These are phyloP conservation scores for Alectoris magna DNA, from an alignment of 2,797 vertebrate genomes.

Conservation along the genomic window DNA sequence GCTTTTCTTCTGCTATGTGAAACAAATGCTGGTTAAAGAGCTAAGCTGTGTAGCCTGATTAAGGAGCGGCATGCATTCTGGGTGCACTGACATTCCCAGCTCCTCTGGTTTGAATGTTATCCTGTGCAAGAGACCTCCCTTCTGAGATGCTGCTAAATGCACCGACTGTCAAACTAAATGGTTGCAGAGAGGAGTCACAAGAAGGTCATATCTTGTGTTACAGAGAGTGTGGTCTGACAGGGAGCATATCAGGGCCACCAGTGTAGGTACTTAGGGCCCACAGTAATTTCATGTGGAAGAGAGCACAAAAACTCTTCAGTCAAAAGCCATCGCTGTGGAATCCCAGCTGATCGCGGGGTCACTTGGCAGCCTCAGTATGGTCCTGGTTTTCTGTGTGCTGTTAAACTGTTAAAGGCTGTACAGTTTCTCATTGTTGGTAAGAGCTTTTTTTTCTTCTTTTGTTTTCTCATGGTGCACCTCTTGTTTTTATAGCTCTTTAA, in stretches of 20 bases:
- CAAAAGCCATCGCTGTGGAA: neutral
- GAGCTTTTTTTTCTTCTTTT: constrained; percentile 18
- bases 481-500: constrained; percentile 60
- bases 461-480: constrained; percentile 60
- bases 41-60: neutral
- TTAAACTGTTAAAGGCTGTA: neutral
- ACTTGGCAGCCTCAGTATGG: neutral
- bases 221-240: neutral
- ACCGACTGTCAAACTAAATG: neutral
- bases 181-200: neutral
- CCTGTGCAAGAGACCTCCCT: neutral
- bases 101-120: neutral
- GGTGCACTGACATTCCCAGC: neutral
- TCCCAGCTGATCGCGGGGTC: neutral
- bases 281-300: neutral
- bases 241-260: neutral
- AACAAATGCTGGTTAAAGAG: neutral
- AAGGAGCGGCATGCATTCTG: neutral
- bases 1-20: neutral
- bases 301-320: neutral
- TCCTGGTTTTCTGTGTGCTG: constrained; percentile 6
- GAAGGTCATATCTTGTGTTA: neutral
- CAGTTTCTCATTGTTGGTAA: constrained; percentile 4
- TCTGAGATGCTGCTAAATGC: neutral
- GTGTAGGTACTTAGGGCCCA: neutral